A percentile compares a stretch with the other conserved stretches of the same genome.
Evolutionary conservation across 2,888 invertebrate genomes (phyloP).

Genomic region (Molorchus minor): DNA sequence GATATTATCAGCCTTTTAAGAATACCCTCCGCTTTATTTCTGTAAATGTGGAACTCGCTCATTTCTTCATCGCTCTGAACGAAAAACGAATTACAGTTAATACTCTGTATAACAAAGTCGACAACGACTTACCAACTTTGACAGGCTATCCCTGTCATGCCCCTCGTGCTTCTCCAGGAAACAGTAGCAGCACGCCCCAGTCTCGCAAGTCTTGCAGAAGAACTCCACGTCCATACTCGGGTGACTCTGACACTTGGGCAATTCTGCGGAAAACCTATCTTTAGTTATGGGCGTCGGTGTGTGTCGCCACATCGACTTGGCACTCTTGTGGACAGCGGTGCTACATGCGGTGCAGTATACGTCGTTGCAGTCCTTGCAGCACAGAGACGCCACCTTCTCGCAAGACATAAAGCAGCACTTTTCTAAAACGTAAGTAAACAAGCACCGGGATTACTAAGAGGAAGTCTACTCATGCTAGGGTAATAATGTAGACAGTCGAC

Average conservation of each 20-base stretch:
- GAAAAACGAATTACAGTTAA: conserved; percentile 19
- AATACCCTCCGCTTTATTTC: conserved; percentile 32
- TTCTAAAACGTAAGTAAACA: conserved; percentile 34
- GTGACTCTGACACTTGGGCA: conserved; percentile 52
- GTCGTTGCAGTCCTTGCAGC: conserved; percentile 54
- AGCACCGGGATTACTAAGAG: not conserved
- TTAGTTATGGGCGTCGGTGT: conserved; percentile 36
- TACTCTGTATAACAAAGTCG: not conserved
- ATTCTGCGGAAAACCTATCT: conserved; percentile 30
- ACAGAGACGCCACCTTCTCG: conserved; percentile 46
- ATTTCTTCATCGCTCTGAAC: conserved; percentile 40
- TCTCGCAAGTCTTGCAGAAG: conserved; percentile 60
- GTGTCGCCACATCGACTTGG: conserved; percentile 56
- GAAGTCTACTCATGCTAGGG: too few relatives aligned
- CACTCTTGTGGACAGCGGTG: conserved; percentile 56
- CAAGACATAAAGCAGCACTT: conserved; percentile 48
- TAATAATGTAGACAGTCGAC: too few relatives aligned
- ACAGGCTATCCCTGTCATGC: conserved; percentile 53
- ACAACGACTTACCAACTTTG: conserved; percentile 56
- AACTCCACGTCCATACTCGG: conserved; percentile 53
- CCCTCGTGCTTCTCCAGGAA: conserved; percentile 56
- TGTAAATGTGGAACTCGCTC: conserved; percentile 33
- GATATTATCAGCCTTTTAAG: conserved; percentile 38
- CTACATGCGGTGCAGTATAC: conserved; percentile 53
- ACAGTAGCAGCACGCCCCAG: conserved; percentile 61